Percentiles rank a stretch among this genome's conserved stretches.
phyloP scores from a whole-genome alignment of 2,888 invertebrate species.

The Ctenicera cuprea region DNA sequence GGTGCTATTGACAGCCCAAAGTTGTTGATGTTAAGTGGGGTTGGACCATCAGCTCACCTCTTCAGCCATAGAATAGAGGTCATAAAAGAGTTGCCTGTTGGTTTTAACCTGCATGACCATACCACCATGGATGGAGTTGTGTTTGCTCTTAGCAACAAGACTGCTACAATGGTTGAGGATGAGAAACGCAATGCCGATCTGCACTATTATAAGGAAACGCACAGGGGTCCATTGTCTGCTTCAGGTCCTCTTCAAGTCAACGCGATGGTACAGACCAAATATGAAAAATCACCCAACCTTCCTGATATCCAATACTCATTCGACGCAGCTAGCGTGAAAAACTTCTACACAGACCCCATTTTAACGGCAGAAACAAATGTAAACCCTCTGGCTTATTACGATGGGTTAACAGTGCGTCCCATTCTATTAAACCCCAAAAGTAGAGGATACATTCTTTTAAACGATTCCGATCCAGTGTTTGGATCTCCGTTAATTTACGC shows the following conservation, averaged over 20 bases:
- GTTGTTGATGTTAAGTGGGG: slow-evolving; percentile 79
- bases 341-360: slow-evolving; percentile 77
- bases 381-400: slow-evolving; percentile 78
- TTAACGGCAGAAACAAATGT: slow-evolving; percentile 68
- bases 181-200: slow-evolving; percentile 72
- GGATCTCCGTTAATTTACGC: slow-evolving; percentile 85
- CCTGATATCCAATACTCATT: slow-evolving; percentile 83
- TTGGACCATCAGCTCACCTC: slow-evolving; percentile 78
- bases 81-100: slow-evolving; percentile 80
- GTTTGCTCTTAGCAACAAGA: slow-evolving; percentile 75
- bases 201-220: slow-evolving; percentile 70
- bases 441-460: slow-evolving; percentile 78
- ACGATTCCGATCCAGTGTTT: slow-evolving; percentile 81
- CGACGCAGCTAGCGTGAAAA: slow-evolving; percentile 76
- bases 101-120: slow-evolving; percentile 85
- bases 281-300: slow-evolving; percentile 70
- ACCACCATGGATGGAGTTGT: slow-evolving; percentile 79
- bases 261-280: slow-evolving; percentile 79
- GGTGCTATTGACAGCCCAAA: slow-evolving; percentile 80
- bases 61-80: slow-evolving; percentile 74
- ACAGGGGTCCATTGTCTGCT: slow-evolving; percentile 75
- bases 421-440: slow-evolving; percentile 80
- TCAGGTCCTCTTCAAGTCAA: slow-evolving; percentile 76
- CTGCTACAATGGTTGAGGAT: slow-evolving; percentile 72
- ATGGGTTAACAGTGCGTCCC: slow-evolving; percentile 78